Conservation (phyloP, 2,797 vertebrate genomes). For the Nannoperca obscura region DNA sequence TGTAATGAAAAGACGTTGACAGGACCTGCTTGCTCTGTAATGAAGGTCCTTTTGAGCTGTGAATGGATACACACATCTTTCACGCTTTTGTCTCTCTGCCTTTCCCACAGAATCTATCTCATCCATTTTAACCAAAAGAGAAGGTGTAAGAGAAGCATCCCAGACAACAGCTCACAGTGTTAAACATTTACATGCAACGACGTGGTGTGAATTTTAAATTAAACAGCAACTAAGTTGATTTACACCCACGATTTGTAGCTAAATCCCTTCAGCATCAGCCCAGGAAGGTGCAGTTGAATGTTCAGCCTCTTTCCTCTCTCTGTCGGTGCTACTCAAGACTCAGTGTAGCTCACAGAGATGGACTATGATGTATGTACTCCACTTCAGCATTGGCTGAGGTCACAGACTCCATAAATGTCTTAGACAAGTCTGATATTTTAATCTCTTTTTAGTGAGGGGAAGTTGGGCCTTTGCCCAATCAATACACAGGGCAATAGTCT, state of each 20-base stretch:
- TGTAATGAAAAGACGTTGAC: conserved; percentile 86
- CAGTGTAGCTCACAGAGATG: conserved; percentile 75
- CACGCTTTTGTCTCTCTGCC: conserved; percentile 76
- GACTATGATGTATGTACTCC: conserved; percentile 86
- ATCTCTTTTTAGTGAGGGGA: conserved; percentile 85
- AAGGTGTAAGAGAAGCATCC: conserved; percentile 67
- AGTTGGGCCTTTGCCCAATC: conserved; percentile 85
- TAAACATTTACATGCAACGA: conserved; percentile 74
- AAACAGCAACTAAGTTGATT: conserved; percentile 70
- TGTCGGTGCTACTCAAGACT: conserved; percentile 72
- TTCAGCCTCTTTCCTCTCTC: conserved; percentile 56
- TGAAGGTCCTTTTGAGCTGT: conserved; percentile 82
- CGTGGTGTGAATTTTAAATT: conserved; percentile 76
- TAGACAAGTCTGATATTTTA: conserved; percentile 88
- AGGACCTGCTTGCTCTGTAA: conserved; percentile 85
- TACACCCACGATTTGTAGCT: conserved; percentile 60
- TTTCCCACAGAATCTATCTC: conserved; percentile 80
- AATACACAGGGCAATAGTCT: conserved; percentile 81
- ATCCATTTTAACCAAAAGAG: conserved; percentile 67
- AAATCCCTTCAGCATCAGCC: conserved; percentile 44
- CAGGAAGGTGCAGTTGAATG: conserved; percentile 57
- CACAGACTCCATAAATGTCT: conserved; percentile 88
- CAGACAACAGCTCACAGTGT: conserved; percentile 62
- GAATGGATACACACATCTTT: conserved; percentile 82
- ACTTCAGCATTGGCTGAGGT: conserved; percentile 85